Evolutionary conservation across 1,140 invertebrate species (phyloP).

Genomic region (Euwallacea similis): DNA sequence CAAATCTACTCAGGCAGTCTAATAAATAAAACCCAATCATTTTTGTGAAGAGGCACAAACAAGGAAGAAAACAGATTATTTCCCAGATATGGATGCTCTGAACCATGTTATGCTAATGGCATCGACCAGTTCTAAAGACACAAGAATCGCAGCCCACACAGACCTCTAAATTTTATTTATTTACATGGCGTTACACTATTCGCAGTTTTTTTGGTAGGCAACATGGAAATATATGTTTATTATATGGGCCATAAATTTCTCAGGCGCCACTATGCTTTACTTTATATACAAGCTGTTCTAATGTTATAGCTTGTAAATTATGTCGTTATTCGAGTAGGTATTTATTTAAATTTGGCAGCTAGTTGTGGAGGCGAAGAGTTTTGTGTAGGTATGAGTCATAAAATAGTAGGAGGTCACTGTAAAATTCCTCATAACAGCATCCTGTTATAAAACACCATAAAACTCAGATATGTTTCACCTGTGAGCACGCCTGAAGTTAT

Average conservation of each 20-base stretch:
- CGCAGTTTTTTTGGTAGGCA: conserved; percentile 11
- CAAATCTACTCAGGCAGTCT: too few relatives aligned
- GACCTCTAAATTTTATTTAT: conserved; percentile 24
- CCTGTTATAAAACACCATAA: too few relatives aligned
- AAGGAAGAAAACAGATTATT: neutral
- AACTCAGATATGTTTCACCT: too few relatives aligned
- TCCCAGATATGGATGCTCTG: conserved; percentile 1
- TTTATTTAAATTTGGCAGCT: conserved; percentile 27
- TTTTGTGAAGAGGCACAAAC: too few relatives aligned
- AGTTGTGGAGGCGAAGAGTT: conserved; percentile 1
- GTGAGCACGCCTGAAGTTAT: too few relatives aligned
- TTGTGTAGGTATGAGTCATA: neutral
- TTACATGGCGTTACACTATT: conserved; percentile 16
- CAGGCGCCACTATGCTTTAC: conserved; percentile 25
- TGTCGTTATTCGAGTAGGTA: conserved; percentile 5
- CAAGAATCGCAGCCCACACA: conserved; percentile 13
- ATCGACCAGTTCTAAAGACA: conserved; percentile 18
- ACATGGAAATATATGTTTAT: conserved; percentile 19
- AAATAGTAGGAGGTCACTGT: too few relatives aligned
- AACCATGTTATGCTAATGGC: conserved; percentile 14
- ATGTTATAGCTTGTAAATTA: conserved; percentile 14
- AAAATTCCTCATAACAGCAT: too few relatives aligned
- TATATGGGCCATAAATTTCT: conserved; percentile 21
- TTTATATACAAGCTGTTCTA: conserved; percentile 16
- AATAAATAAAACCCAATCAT: too few relatives aligned